Percentiles rank a stretch among this genome's conserved stretches.
Conservation (phyloP, 2,888 invertebrate genomes). For the Amblyjoppa fuscipennis region DNA sequence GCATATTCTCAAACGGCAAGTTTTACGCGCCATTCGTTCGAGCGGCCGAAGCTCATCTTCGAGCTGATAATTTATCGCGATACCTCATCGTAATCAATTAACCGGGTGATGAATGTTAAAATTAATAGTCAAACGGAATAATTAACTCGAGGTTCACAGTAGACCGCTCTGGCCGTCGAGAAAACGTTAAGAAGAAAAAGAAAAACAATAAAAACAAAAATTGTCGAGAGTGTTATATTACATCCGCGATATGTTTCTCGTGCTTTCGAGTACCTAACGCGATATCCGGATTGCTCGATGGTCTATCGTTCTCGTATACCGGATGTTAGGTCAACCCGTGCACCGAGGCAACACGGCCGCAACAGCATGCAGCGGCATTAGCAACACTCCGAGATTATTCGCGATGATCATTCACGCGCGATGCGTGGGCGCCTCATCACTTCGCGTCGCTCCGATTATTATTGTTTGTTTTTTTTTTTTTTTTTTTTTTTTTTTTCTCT, state of each 20-base stretch:
- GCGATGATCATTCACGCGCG: conserved; percentile 64
- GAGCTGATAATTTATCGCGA: not conserved
- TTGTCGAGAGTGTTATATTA: not conserved
- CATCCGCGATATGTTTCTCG: not conserved
- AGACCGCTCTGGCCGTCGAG: not conserved
- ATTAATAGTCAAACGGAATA: not conserved
- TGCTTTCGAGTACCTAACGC: conserved; percentile 27
- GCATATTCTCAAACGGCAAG: not conserved
- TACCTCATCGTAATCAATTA: not conserved
- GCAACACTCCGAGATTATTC: conserved; percentile 39
- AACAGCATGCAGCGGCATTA: conserved; percentile 14
- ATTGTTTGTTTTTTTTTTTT: conserved; percentile 50
- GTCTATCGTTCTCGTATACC: conserved; percentile 56
- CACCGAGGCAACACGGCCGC: conserved; percentile 33
- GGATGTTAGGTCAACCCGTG: conserved; percentile 75
- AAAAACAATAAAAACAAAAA: no score
- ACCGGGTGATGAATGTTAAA: not conserved
- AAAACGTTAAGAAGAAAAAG: not conserved
- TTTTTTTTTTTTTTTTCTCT: conserved; percentile 42
- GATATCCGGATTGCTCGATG: conserved; percentile 51
- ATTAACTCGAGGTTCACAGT: not conserved
- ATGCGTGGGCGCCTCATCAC: conserved; percentile 71
- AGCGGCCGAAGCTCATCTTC: not conserved
- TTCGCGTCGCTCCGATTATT: conserved; percentile 74
- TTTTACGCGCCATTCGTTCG: not conserved